Base-by-base conservation (phyloP, 2,888 invertebrate species). In the Cepaea hortensis region DNA sequence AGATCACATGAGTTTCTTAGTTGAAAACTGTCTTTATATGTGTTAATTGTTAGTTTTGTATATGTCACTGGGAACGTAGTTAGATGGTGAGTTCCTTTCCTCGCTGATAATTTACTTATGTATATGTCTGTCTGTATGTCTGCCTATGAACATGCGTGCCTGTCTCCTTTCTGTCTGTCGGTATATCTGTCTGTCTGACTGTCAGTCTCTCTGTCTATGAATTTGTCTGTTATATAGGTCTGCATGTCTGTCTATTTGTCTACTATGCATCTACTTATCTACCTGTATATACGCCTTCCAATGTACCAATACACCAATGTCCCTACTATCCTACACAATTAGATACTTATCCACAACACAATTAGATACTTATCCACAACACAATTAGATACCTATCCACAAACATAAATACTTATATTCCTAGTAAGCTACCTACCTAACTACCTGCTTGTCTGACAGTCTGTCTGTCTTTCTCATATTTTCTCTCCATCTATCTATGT, bases 151-250 rank as follows among this genome's bases (percentile, higher is more conserved):
- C 65, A 35, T 35, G 35, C 35, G 35, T 35, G 35, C 35, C 18
- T 65, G 65, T 65, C 35, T 18, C 35, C 9, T 46, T 7, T 77
- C 77, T 81, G 81, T 81, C 35, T 81, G 23, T 81, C 81, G 62
- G 35, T 81, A 35, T 81, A 62, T 81, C 35, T 81, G n/a, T 65
- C 68, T 81, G 23, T 68, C 65, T 65, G 62, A 61, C n/a, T 65
- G 20, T 81, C 81, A 61, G 23, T 81, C 65, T 68, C 6, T 81
- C 65, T 68, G 68, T 65, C 20, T 81, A 15, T 65, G n/a, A 48
- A 4, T 73, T 68, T 35, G 35, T 35, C 35, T 35, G 35, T 35
- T 35, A 35, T 35, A 35, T 35, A 35, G 35, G 35, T 35, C 35
- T 35, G 35, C 35, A 35, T 35, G 35, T 35, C 35, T 35, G 35